Conservation (phyloP, 2,797 vertebrate genomes). For the Lithobates sylvaticus region DNA sequence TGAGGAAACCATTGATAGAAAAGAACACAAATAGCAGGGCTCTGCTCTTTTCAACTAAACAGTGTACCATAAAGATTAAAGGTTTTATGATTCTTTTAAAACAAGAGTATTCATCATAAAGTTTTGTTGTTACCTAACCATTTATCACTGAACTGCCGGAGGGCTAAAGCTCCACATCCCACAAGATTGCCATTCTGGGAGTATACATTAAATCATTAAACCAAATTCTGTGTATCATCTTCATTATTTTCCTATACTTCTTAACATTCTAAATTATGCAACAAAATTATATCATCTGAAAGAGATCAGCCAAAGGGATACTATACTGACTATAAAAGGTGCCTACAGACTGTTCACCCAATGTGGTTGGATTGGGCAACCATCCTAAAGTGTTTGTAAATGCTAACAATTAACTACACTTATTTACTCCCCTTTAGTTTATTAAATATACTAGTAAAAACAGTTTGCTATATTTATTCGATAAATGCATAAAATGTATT, state of each 20-base stretch:
- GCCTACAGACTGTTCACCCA: too few species aligned
- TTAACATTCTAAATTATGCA: neutral
- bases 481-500: too few species aligned
- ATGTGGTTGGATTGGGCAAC: too few species aligned
- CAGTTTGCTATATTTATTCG: too few species aligned
- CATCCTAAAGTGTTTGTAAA: too few species aligned
- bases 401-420: too few species aligned
- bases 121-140: conserved; percentile 51
- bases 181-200: conserved; percentile 26
- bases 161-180: conserved; percentile 32
- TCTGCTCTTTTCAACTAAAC: conserved; percentile 26
- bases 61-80: conserved; percentile 56
- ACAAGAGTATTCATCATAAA: conserved; percentile 37
- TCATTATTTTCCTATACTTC: conserved; percentile 18
- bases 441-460: too few species aligned
- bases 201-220: conserved; percentile 21
- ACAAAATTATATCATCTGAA: neutral
- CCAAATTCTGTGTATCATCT: conserved; percentile 40
- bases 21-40: conserved; percentile 35
- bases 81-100: conserved; percentile 48
- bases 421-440: too few species aligned
- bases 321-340: neutral
- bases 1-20: conserved; percentile 31
- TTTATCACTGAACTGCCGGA: conserved; percentile 47
- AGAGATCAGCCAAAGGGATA: neutral